Conservation (phyloP, 2,888 invertebrate genomes). For the Pterostichus madidus region DNA sequence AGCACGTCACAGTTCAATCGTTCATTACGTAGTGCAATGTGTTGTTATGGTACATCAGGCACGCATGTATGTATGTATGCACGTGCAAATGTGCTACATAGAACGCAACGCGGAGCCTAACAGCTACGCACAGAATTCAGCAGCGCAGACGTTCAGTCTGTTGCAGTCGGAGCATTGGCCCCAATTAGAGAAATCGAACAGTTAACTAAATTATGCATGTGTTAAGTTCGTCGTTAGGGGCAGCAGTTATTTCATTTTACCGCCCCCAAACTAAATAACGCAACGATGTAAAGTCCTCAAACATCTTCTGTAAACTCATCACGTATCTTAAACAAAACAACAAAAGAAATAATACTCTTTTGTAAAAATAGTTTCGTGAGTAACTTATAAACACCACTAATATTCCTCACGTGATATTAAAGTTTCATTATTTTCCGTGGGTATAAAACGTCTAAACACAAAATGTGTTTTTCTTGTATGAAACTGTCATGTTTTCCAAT, state of each 20-base stretch:
- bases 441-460: background rate
- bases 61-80: background rate
- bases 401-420: constrained; percentile 5
- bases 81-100: background rate
- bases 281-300: too few relatives aligned
- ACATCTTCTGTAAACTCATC: background rate
- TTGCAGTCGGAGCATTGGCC: constrained; percentile 51
- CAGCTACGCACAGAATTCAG: background rate
- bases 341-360: constrained; percentile 3
- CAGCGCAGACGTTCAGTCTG: background rate
- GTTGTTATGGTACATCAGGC: background rate
- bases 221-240: constrained; percentile 24
- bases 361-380: constrained; percentile 21
- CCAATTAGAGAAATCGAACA: constrained; percentile 65
- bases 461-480: background rate
- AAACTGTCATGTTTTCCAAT: constrained; percentile 38
- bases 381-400: background rate
- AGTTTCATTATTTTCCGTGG: constrained; percentile 12
- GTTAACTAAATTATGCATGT: constrained; percentile 64
- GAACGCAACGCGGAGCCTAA: background rate
- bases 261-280: background rate
- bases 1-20: background rate
- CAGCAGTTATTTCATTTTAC: background rate
- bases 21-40: background rate
- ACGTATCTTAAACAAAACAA: constrained; percentile 25